A percentile compares a stretch with the other conserved stretches of the same genome.
Evolutionary conservation across 2,888 invertebrate genomes (phyloP).

Genomic region (Drosophila flavopinicola): DNA sequence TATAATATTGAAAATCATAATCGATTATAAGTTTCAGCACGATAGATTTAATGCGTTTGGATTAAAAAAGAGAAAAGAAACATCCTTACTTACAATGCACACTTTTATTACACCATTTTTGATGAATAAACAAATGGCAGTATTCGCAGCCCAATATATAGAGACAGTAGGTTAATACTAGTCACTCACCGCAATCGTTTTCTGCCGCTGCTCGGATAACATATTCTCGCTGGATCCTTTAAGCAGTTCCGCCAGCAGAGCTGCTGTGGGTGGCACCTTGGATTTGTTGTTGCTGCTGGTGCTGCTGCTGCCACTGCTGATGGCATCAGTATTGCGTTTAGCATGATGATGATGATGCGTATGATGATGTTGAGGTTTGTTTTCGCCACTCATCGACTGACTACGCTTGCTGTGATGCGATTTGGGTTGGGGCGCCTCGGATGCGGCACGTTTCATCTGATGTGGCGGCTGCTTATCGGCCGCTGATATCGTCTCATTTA

Average conservation of each 20-base stretch:
- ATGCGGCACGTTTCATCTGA: conserved; percentile 81
- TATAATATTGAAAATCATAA: too few species aligned
- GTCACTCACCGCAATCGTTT: conserved; percentile 83
- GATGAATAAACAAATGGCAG: neutral
- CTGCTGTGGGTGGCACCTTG: conserved; percentile 85
- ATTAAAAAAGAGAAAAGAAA: too few species aligned
- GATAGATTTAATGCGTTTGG: too few species aligned
- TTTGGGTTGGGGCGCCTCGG: conserved; percentile 78
- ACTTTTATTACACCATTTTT: too few species aligned
- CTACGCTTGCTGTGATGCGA: conserved; percentile 81
- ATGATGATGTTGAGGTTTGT: conserved; percentile 31
- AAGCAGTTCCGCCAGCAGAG: conserved; percentile 90
- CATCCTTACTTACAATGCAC: too few species aligned
- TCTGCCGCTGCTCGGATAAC: conserved; percentile 86
- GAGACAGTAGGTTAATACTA: neutral
- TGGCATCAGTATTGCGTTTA: conserved; percentile 80
- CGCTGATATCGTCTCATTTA: conserved; percentile 44
- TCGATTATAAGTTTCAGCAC: too few species aligned
- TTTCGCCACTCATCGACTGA: conserved; percentile 80
- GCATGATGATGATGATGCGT: conserved; percentile 55
- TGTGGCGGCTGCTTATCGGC: conserved; percentile 49
- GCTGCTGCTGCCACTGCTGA: conserved; percentile 8
- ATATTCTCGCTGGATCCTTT: conserved; percentile 92
- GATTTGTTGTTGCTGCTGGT: conserved; percentile 42
- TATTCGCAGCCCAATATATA: conserved; percentile 2